Evolutionary conservation across 2,797 vertebrate species (phyloP).

Genomic region (Gadopsis bispinosus): DNA sequence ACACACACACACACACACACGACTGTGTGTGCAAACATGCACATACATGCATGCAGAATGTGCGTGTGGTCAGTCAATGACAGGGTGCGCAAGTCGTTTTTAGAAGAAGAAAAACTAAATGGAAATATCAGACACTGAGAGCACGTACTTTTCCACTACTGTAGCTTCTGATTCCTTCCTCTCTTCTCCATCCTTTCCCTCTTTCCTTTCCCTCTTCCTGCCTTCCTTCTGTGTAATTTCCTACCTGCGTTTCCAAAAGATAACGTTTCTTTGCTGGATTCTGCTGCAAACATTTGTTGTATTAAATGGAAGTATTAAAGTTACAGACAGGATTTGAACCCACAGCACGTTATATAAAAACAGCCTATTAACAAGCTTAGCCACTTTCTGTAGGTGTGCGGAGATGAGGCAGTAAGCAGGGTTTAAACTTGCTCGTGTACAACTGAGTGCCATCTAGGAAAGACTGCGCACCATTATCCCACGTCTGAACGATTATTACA

Average conservation of each 20-base stretch:
- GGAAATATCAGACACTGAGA: slow-evolving; percentile 59
- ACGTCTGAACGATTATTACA: too few species aligned
- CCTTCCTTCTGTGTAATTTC: background rate
- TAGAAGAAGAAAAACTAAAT: slow-evolving; percentile 71
- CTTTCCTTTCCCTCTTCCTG: background rate
- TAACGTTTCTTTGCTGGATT: background rate
- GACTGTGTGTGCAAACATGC: slow-evolving; percentile 4
- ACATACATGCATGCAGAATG: slow-evolving; percentile 13
- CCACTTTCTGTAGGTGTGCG: background rate
- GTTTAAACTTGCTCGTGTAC: background rate
- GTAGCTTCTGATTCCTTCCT: slow-evolving; percentile 10
- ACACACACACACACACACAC: slow-evolving; percentile 32
- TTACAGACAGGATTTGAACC: background rate
- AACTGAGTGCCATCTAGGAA: background rate
- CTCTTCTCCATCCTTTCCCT: background rate
- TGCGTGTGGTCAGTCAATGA: slow-evolving; percentile 77
- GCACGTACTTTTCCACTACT: slow-evolving; percentile 51
- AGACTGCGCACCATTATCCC: background rate
- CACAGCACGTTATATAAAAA: background rate
- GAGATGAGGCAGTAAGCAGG: too few species aligned
- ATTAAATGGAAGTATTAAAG: background rate
- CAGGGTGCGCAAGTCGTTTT: slow-evolving; percentile 69
- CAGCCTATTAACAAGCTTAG: background rate
- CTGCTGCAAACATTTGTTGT: background rate
- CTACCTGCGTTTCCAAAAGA: background rate